phyloP scores from a whole-genome alignment of 2,888 invertebrate genomes.

The Automeris io region DNA sequence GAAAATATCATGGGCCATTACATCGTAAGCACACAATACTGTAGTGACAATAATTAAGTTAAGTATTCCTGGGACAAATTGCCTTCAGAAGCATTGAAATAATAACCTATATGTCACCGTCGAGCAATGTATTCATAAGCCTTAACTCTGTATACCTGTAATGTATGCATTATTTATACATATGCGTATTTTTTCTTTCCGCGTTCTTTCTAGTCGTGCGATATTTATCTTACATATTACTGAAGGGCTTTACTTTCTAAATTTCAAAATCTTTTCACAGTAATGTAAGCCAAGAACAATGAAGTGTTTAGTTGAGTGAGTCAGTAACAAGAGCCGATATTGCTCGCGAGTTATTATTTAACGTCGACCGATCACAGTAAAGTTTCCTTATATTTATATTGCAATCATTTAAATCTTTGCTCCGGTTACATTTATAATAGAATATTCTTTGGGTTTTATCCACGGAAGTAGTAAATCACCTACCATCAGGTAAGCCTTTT shows the following conservation, averaged over 20 bases:
- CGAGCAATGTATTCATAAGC: slow-evolving; percentile 13
- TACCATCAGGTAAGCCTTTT: too few species aligned
- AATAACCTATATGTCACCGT: slow-evolving; percentile 37
- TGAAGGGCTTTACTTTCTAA: not conserved
- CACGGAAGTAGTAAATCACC: too few species aligned
- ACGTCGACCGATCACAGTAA: too few species aligned
- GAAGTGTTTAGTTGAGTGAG: too few species aligned
- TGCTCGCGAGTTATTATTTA: too few species aligned
- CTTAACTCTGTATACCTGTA: not conserved
- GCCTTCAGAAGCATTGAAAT: slow-evolving; percentile 39
- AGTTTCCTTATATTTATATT: too few species aligned
- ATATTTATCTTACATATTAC: not conserved
- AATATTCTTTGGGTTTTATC: too few species aligned
- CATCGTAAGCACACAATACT: not conserved
- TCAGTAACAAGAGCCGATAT: too few species aligned
- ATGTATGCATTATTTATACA: slow-evolving; percentile 1
- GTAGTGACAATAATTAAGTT: slow-evolving; percentile 24
- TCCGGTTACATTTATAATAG: too few species aligned
- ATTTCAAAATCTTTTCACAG: not conserved
- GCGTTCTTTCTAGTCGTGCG: too few species aligned
- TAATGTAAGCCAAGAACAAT: not conserved
- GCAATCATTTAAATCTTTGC: too few species aligned
- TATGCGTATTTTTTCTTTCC: not conserved
- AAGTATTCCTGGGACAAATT: slow-evolving; percentile 60
- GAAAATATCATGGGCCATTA: too few species aligned